Conservation (phyloP, 2,888 invertebrate genomes). For the Ophion ellenae region DNA sequence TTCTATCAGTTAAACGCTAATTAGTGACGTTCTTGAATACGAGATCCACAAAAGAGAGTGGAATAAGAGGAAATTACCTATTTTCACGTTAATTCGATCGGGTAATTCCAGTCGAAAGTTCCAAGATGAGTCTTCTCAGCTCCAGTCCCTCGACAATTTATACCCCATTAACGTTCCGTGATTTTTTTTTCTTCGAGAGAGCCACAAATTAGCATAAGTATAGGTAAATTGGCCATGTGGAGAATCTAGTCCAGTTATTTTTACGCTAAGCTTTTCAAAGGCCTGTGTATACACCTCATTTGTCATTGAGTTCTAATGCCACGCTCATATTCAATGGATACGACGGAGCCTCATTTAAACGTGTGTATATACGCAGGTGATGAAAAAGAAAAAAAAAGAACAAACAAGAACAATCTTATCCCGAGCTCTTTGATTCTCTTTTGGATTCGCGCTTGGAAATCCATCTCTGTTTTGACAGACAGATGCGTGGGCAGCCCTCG, state of each 20-base stretch:
- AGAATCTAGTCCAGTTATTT: slow-evolving; percentile 50
- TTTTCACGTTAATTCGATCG: not conserved
- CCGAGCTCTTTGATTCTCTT: slow-evolving; percentile 28
- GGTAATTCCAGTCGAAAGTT: not conserved
- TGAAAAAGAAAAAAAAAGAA: slow-evolving; percentile 29
- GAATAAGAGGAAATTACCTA: not conserved
- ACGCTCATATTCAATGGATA: slow-evolving; percentile 27
- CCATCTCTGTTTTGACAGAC: slow-evolving; percentile 52
- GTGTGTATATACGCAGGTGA: not conserved
- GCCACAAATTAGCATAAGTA: slow-evolving; percentile 54
- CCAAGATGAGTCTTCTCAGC: not conserved
- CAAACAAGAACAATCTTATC: not conserved
- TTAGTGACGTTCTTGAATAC: not conserved
- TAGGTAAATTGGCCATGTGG: slow-evolving; percentile 48
- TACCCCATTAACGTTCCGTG: not conserved
- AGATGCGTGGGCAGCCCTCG: slow-evolving; percentile 55
- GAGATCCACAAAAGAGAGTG: not conserved
- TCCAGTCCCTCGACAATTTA: not conserved
- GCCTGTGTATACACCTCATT: slow-evolving; percentile 18
- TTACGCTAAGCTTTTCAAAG: slow-evolving; percentile 31
- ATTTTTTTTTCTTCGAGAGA: slow-evolving; percentile 19
- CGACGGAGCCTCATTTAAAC: not conserved
- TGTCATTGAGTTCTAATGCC: slow-evolving; percentile 35
- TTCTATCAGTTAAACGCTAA: too few relatives aligned
- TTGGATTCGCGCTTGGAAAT: slow-evolving; percentile 21